Base-by-base conservation (phyloP, 2,113 vertebrate species). In the Eonycteris spelaea region DNA sequence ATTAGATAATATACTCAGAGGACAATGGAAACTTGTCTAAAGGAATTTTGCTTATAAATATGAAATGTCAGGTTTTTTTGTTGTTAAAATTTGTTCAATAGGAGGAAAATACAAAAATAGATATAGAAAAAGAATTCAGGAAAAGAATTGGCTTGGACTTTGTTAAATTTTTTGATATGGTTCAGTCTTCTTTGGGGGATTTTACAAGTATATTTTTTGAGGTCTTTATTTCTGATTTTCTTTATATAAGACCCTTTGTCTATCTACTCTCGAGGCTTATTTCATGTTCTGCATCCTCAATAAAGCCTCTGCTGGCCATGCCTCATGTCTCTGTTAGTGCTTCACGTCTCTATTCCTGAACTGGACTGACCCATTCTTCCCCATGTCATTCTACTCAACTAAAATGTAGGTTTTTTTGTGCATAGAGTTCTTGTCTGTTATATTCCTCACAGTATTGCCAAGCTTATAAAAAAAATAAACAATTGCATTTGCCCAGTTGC, bases 41-140 rank as follows among this genome's bases (percentile, higher is more conserved):
- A 88, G 10, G 75, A 59, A 61, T 78, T 80, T 87, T 68, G 45
- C 53, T 84, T 26, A 45, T 15, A 86, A 43, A 86, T 84, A 73
- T 2, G 21, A 93, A 86, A 45, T 78, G 53, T n/a, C 57, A 53
- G 8, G 7, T 74, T 82, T 90, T 91, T 40, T 53, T 74, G 26
- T 43, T 51, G 15, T 51, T 51, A 51, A 79, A 51, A 45, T 71
- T 91, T 80, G 33, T 95, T 93, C 43, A 88, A 4, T 67, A 21
- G 65, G 79, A 61, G 13, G 77, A 59, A 75, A 67, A 43, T 33
- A 10, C 18, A 65, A 48, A 67, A 57, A 28, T 63, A 73, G n/a
- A 19, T 6, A 28, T n/a, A 43, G 7, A 35, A 75, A 77, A 57
- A 14, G 18, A 6, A 3, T n/a, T 71, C 55, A 78, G 48, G 55